These are phyloP conservation scores for Monopterus albus DNA, from an alignment of 2,113 vertebrate genomes.

Conservation along the genomic window DNA sequence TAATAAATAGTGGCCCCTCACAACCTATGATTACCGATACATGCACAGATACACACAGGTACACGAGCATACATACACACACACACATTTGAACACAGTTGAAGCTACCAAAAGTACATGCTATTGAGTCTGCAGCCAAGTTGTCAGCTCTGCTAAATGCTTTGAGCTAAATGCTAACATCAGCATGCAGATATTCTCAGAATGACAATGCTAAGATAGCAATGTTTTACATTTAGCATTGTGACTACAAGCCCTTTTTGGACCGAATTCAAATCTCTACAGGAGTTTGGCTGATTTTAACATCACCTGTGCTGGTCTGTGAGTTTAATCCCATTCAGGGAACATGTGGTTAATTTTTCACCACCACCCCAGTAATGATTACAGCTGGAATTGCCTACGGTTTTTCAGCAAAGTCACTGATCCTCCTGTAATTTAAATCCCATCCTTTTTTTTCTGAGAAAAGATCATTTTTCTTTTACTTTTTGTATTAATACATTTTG, in stretches of 20 bases:
- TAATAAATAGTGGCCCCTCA: constrained; percentile 19
- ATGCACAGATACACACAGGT: not conserved
- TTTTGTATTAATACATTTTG: too few species aligned
- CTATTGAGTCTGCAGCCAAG: not conserved
- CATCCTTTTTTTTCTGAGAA: too few species aligned
- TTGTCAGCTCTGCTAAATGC: too few species aligned
- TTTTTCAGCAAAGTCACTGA: not conserved
- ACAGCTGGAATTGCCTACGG: not conserved
- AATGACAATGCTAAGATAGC: not conserved
- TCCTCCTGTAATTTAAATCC: not conserved
- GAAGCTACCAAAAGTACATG: too few species aligned
- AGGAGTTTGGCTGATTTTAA: not conserved
- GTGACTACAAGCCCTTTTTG: not conserved
- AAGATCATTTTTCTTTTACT: too few species aligned
- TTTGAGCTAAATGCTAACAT: not conserved
- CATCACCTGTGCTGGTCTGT: not conserved
- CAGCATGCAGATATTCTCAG: not conserved
- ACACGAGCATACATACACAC: not conserved
- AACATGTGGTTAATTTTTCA: not conserved
- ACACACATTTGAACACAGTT: not conserved
- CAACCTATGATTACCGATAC: constrained; percentile 19
- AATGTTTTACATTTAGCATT: too few species aligned
- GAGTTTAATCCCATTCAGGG: not conserved
- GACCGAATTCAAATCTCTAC: not conserved
- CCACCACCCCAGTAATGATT: not conserved